Evolutionary conservation across 2,888 invertebrate genomes (phyloP).

Genomic region (Drosophila anomalata): DNA sequence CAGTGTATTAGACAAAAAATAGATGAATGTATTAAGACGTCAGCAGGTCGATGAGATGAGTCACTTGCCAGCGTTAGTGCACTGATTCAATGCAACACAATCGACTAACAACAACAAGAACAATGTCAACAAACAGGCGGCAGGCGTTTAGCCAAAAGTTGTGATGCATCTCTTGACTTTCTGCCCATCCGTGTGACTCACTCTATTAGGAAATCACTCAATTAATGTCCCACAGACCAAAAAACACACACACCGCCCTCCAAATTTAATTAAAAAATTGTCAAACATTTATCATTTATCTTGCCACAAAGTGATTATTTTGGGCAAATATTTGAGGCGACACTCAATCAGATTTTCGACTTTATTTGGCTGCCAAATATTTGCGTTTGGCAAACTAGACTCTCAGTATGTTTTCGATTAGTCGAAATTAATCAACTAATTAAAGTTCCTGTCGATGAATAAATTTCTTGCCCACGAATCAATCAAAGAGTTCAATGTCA

Average conservation of each 20-base stretch:
- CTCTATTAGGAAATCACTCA: conserved; percentile 18
- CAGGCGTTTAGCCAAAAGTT: conserved; percentile 76
- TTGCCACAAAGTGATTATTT: conserved; percentile 10
- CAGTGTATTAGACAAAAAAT: background rate
- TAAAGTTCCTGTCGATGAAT: conserved; percentile 5
- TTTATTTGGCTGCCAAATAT: conserved; percentile 16
- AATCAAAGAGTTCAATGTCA: conserved; percentile 5
- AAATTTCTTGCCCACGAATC: background rate
- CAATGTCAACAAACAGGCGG: conserved; percentile 72
- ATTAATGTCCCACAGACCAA: conserved; percentile 10
- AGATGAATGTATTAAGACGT: conserved; percentile 25
- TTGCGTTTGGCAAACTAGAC: conserved; percentile 21
- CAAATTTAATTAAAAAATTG: conserved; percentile 6
- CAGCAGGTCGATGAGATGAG: conserved; percentile 38
- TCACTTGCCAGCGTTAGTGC: conserved; percentile 25
- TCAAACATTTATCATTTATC: background rate
- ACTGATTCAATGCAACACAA: conserved; percentile 24
- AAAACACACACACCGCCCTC: too few species aligned
- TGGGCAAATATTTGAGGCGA: conserved; percentile 22
- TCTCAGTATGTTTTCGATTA: conserved; percentile 22
- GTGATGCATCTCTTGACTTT: conserved; percentile 71
- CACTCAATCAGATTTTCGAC: conserved; percentile 16
- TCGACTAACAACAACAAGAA: conserved; percentile 51
- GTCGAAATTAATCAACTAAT: conserved; percentile 36
- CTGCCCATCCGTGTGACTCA: conserved; percentile 67